Percentiles rank a stretch among this genome's conserved stretches.
Conservation (phyloP, 2,113 vertebrate genomes). For the Poicephalus gulielmi region DNA sequence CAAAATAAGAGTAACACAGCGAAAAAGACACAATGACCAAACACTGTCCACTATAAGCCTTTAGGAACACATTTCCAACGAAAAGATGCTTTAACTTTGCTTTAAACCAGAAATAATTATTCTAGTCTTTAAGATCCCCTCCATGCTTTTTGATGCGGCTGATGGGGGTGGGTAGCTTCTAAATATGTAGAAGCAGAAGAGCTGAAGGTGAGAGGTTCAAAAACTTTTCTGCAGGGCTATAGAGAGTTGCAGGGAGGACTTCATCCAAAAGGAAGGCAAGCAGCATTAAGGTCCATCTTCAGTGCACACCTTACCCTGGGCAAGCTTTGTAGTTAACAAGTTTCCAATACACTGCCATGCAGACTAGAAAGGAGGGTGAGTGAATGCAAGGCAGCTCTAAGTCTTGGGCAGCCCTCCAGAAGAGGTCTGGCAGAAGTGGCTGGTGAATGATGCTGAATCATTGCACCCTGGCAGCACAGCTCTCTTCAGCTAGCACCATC, state of each 20-base stretch:
- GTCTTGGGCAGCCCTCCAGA: background rate
- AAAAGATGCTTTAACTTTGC: background rate
- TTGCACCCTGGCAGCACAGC: background rate
- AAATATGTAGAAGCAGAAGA: background rate
- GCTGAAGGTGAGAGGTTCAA: background rate
- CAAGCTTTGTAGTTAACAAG: background rate
- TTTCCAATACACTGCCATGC: background rate
- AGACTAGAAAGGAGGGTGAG: background rate
- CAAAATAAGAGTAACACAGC: background rate
- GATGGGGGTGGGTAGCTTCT: background rate
- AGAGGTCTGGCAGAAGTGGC: background rate
- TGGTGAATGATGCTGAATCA: fast-evolving
- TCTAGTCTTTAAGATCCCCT: background rate
- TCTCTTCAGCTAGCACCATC: background rate
- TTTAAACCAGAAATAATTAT: background rate
- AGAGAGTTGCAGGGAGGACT: background rate
- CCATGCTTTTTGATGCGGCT: background rate
- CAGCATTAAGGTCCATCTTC: background rate
- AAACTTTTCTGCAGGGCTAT: background rate
- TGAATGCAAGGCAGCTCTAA: background rate
- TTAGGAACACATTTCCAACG: background rate
- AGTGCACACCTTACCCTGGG: background rate
- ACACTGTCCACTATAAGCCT: background rate
- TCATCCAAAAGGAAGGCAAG: background rate
- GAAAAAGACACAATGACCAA: background rate